Conservation (phyloP, 1,140 invertebrate genomes). For the Drosophila mauritiana region DNA sequence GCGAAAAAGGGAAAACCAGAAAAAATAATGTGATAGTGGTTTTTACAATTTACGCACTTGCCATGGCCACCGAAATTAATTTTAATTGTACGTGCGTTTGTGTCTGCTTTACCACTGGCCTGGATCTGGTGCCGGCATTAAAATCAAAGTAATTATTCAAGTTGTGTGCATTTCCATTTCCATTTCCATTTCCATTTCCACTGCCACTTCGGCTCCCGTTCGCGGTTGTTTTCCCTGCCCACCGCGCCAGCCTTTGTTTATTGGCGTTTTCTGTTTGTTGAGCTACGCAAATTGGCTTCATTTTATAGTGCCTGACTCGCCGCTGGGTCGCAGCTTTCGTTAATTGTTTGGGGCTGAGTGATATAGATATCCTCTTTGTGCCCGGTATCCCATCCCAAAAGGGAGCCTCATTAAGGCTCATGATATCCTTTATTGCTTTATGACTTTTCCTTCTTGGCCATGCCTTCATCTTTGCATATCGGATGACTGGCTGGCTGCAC, state of each 20-base stretch:
- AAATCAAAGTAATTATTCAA: constrained; percentile 82
- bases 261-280: constrained; percentile 43
- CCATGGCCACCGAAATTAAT: constrained; percentile 74
- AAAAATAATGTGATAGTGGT: constrained; percentile 81
- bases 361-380: constrained; percentile 69
- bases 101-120: constrained; percentile 22
- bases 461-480: constrained; percentile 57
- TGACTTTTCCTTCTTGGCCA: constrained; percentile 49
- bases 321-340: constrained; percentile 65
- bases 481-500: constrained; percentile 59
- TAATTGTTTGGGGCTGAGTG: constrained; percentile 71
- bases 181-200: constrained; percentile 22
- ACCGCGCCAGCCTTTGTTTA: constrained; percentile 26
- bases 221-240: background rate
- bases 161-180: constrained; percentile 53
- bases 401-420: constrained; percentile 70
- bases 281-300: constrained; percentile 72
- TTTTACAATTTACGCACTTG: constrained; percentile 80
- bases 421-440: constrained; percentile 78
- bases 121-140: constrained; percentile 52
- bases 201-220: constrained; percentile 15
- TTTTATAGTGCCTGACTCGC: constrained; percentile 56
- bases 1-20: constrained; percentile 31
- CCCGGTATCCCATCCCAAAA: constrained; percentile 10
- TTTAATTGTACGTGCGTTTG: constrained; percentile 70